Percentiles rank a stretch among this genome's conserved stretches.
Evolutionary conservation across 2,113 vertebrate species (phyloP).

Genomic region (Hystrix cristata): DNA sequence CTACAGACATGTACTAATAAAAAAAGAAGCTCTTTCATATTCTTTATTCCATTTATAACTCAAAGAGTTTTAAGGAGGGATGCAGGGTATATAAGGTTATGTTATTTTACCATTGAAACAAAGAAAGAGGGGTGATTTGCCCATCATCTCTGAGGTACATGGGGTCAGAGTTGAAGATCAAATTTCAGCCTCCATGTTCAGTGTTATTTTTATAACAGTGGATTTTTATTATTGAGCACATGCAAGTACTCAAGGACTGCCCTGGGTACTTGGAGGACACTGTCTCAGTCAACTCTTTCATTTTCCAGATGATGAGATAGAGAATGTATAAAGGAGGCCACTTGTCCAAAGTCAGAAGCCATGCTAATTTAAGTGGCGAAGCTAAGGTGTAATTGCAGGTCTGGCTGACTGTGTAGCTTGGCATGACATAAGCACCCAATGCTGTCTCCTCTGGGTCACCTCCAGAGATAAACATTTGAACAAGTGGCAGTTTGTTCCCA

Average conservation of each 20-base stretch:
- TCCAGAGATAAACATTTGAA: constrained; percentile 44
- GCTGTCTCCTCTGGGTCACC: neutral
- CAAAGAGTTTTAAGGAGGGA: neutral
- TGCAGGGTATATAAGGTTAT: neutral
- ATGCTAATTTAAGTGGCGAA: neutral
- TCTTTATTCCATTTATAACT: constrained; percentile 44
- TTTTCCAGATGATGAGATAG: neutral
- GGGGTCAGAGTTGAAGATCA: neutral
- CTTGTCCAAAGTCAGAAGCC: neutral
- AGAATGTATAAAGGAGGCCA: neutral
- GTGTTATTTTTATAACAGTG: constrained; percentile 18
- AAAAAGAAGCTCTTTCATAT: neutral
- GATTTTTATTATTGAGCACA: neutral
- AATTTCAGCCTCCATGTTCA: neutral
- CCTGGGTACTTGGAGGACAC: neutral
- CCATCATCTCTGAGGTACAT: neutral
- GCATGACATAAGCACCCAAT: neutral
- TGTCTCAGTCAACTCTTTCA: neutral
- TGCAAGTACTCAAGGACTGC: neutral
- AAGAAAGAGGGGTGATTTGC: neutral
- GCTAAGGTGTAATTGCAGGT: neutral
- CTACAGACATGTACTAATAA: neutral
- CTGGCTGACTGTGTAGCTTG: constrained; percentile 2
- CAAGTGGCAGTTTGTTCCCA: constrained; percentile 43
- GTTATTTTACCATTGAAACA: neutral